These are phyloP conservation scores for Phymanthus crucifer DNA, from an alignment of 92 coral and sea anemone species.

Conservation along the genomic window DNA sequence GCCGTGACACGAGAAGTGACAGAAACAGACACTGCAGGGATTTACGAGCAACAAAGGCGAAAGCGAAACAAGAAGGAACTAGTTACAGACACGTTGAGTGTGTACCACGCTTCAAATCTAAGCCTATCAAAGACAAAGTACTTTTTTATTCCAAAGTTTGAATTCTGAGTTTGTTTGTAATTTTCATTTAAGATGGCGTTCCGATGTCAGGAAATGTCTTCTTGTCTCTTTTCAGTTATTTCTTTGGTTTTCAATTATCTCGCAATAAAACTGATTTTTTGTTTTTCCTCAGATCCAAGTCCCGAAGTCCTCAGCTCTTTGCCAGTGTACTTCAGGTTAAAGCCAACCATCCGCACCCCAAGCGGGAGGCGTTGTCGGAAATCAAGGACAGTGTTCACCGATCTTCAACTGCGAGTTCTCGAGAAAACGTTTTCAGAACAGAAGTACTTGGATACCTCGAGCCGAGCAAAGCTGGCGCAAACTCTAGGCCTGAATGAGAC, in stretches of 20 bases:
- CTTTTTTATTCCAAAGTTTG: background rate
- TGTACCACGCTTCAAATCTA: no score
- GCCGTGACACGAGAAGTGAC: background rate
- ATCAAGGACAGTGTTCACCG: slow-evolving; percentile 97
- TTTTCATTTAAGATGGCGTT: background rate
- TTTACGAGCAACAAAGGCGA: background rate
- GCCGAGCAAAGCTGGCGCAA: slow-evolving; percentile 94
- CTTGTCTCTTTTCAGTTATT: background rate
- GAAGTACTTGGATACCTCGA: slow-evolving; percentile 94
- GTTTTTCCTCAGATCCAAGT: slow-evolving; percentile 74
- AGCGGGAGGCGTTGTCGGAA: slow-evolving; percentile 97
- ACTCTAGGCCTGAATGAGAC: slow-evolving; percentile 97
- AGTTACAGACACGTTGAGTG: background rate
- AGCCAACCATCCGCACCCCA: slow-evolving; percentile 95
- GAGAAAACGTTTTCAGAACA: slow-evolving; percentile 97
- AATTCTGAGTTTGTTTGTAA: background rate
- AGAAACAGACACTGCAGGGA: slow-evolving; percentile 5
- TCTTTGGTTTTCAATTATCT: background rate
- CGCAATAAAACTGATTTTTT: background rate
- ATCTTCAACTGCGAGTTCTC: slow-evolving; percentile 88
- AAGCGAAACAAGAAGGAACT: slow-evolving; percentile 9
- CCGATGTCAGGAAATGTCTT: background rate
- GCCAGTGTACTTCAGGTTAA: slow-evolving; percentile 97
- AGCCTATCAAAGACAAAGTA: no score
- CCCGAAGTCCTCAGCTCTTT: slow-evolving; percentile 89